Evolutionary conservation across 2,888 invertebrate species (phyloP).

Genomic region (Tetragonisca angustula): DNA sequence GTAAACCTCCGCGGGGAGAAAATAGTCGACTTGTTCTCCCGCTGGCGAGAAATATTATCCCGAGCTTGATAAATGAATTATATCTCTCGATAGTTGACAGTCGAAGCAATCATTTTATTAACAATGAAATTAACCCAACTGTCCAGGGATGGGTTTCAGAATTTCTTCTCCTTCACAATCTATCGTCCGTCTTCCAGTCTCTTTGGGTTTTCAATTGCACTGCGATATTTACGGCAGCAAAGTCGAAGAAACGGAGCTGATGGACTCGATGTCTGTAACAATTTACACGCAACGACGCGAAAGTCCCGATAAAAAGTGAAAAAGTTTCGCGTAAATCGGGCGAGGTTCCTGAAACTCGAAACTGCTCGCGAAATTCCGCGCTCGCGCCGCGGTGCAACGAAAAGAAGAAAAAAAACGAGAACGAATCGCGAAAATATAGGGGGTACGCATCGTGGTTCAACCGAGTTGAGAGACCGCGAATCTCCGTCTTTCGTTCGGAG

Average conservation of each 20-base stretch:
- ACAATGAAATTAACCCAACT: too few species aligned
- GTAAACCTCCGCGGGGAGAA: background rate
- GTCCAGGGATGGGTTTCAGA: too few species aligned
- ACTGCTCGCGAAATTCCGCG: background rate
- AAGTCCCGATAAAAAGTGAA: background rate
- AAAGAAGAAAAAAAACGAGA: too few species aligned
- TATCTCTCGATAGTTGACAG: background rate
- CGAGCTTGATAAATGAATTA: background rate
- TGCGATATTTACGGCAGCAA: too few species aligned
- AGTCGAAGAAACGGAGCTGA: too few species aligned
- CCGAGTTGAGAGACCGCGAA: background rate
- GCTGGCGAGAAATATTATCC: background rate
- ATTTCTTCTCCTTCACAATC: too few species aligned
- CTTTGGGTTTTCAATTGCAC: too few species aligned
- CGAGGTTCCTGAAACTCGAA: background rate
- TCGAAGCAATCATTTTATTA: too few species aligned
- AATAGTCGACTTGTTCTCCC: background rate
- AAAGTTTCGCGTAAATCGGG: background rate
- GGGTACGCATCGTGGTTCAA: background rate
- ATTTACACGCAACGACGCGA: background rate
- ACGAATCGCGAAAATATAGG: background rate
- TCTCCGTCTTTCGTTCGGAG: background rate
- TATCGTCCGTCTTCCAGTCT: too few species aligned
- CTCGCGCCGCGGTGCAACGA: too few species aligned
- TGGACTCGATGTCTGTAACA: too few species aligned